Conservation (phyloP, 2,113 vertebrate species). For the Oryzias woworae region DNA sequence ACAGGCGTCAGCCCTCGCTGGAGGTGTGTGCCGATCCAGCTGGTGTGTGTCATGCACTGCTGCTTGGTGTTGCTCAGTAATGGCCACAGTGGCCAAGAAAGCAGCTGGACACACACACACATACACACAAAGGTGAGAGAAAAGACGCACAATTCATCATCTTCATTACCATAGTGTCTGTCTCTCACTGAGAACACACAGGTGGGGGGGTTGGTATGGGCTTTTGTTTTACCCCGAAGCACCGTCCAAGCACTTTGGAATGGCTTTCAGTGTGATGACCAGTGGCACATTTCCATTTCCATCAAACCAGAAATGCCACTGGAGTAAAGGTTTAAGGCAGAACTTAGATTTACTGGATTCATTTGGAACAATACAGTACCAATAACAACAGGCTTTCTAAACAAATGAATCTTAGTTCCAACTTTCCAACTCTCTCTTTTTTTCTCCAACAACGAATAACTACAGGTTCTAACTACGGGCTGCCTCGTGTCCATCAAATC, state of each 20-base stretch:
- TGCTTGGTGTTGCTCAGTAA: conserved; percentile 64
- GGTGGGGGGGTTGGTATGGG: conserved; percentile 17
- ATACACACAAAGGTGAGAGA: conserved; percentile 9
- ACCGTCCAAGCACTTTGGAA: conserved; percentile 53
- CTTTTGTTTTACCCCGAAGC: conserved; percentile 60
- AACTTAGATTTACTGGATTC: conserved; percentile 52
- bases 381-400: conserved; percentile 7
- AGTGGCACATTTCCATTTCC: conserved; percentile 62
- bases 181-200: conserved; percentile 47
- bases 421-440: background rate
- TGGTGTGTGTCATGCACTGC: conserved; percentile 72
- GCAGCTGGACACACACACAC: conserved; percentile 62
- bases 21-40: conserved; percentile 67
- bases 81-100: conserved; percentile 65
- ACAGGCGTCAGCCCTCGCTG: conserved; percentile 46
- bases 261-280: conserved; percentile 62
- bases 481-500: background rate
- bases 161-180: conserved; percentile 62
- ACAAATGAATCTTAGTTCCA: background rate
- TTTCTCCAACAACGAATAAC: background rate
- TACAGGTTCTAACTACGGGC: background rate
- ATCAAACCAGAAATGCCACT: conserved; percentile 60
- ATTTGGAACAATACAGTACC: conserved; percentile 36
- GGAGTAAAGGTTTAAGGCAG: conserved; percentile 51
- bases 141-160: conserved; percentile 60